A percentile compares a stretch with the other conserved stretches of the same genome.
phyloP scores from a whole-genome alignment of 2,888 invertebrate genomes.

The Rhyacophila evoluta region DNA sequence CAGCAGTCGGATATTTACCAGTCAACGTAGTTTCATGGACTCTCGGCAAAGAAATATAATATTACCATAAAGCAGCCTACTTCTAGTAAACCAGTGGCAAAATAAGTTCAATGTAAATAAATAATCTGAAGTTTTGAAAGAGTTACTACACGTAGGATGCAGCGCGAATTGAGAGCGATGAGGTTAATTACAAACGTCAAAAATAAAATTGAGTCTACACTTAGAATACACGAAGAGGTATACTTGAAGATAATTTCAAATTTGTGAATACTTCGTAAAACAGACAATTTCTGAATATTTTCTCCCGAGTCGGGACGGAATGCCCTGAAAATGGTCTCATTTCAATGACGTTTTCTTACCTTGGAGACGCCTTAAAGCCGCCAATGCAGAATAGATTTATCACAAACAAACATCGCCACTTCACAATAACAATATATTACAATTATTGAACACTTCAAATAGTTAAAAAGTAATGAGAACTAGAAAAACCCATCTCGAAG shows the following conservation, averaged over 20 bases:
- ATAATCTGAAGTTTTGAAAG: background rate
- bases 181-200: background rate
- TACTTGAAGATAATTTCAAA: background rate
- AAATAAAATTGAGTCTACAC: background rate
- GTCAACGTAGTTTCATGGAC: no score
- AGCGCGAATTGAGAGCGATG: background rate
- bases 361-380: slow-evolving; percentile 53
- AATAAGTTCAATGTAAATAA: background rate
- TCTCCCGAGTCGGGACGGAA: background rate
- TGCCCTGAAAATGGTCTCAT: slow-evolving; percentile 39
- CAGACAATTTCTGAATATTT: background rate
- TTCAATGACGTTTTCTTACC: slow-evolving; percentile 41
- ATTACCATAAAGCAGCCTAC: background rate
- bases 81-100: background rate
- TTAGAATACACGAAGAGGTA: background rate
- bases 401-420: slow-evolving; percentile 47
- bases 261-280: background rate
- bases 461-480: slow-evolving; percentile 57
- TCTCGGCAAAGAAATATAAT: background rate
- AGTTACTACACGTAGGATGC: background rate
- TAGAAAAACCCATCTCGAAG: slow-evolving; percentile 70
- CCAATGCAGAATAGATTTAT: slow-evolving; percentile 54
- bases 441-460: slow-evolving; percentile 51
- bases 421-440: slow-evolving; percentile 36
- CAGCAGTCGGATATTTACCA: no score